These are phyloP conservation scores for Protobothrops flavoviridis DNA, from an alignment of 2,113 vertebrate genomes.

Conservation along the genomic window DNA sequence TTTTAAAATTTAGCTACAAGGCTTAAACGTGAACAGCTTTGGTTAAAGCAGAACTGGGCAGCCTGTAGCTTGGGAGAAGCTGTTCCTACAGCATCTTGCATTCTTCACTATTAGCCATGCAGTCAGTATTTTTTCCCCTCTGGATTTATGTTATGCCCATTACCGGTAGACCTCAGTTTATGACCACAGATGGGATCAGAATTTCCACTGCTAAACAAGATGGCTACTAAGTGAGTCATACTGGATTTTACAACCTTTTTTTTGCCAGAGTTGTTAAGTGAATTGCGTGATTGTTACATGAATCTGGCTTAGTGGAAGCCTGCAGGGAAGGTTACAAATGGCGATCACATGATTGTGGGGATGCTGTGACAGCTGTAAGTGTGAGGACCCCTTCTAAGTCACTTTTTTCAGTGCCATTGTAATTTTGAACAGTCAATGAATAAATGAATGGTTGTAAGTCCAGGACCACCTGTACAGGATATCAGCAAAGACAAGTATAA, in stretches of 20 bases:
- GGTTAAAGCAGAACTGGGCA: background rate
- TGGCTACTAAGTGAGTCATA: background rate
- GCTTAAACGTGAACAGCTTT: background rate
- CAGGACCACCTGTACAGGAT: background rate
- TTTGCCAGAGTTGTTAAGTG: background rate
- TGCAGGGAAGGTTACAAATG: background rate
- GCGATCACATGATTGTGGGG: background rate
- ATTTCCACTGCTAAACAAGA: background rate
- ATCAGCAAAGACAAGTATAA: background rate
- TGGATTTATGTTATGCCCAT: background rate
- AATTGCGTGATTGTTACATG: background rate
- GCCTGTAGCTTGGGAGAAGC: background rate
- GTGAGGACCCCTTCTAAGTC: background rate
- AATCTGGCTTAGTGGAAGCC: background rate
- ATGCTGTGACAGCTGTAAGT: background rate
- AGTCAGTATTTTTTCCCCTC: background rate
- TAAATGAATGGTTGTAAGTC: background rate
- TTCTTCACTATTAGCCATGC: background rate
- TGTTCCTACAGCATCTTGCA: background rate
- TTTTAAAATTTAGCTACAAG: background rate
- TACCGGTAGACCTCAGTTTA: background rate
- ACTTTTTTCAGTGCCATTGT: background rate
- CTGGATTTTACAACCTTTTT: background rate
- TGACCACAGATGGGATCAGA: background rate
- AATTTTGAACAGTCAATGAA: background rate